These are phyloP conservation scores for Bombus sibiricus DNA, from an alignment of 1,140 invertebrate genomes.

Conservation along the genomic window DNA sequence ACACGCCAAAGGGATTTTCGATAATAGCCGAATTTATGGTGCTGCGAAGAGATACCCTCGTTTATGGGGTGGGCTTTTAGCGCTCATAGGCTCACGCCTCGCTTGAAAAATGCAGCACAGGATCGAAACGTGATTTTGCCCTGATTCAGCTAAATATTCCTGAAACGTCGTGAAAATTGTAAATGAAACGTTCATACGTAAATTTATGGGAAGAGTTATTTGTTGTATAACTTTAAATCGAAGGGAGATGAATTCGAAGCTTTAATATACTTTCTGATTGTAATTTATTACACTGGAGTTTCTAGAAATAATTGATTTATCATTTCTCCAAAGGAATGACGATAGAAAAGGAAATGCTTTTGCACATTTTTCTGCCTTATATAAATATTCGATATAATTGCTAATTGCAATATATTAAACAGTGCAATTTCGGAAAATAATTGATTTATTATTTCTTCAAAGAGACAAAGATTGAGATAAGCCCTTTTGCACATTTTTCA, in stretches of 20 bases:
- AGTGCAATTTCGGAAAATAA: not conserved
- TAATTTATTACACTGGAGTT: conserved; percentile 5
- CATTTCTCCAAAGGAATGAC: not conserved
- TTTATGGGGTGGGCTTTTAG: conserved; percentile 40
- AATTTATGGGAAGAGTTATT: not conserved
- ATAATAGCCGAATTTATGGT: conserved; percentile 56
- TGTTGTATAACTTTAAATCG: not conserved
- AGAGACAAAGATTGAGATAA: not conserved
- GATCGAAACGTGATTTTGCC: not conserved
- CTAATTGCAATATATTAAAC: conserved; percentile 12
- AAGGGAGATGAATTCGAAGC: not conserved
- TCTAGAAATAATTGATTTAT: not conserved
- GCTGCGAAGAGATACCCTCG: conserved; percentile 8
- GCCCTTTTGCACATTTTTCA: too few species aligned
- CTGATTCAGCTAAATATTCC: not conserved
- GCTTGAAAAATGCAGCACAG: conserved; percentile 1
- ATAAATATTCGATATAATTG: not conserved
- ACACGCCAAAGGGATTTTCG: conserved; percentile 40
- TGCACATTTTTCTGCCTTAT: too few species aligned
- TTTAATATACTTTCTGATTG: not conserved
- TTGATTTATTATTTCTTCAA: not conserved
- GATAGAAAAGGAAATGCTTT: not conserved
- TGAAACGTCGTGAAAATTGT: not conserved
- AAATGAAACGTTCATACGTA: not conserved
- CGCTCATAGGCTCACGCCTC: not conserved